Conservation (phyloP, 2,113 vertebrate genomes). For the Smithornis capensis region DNA sequence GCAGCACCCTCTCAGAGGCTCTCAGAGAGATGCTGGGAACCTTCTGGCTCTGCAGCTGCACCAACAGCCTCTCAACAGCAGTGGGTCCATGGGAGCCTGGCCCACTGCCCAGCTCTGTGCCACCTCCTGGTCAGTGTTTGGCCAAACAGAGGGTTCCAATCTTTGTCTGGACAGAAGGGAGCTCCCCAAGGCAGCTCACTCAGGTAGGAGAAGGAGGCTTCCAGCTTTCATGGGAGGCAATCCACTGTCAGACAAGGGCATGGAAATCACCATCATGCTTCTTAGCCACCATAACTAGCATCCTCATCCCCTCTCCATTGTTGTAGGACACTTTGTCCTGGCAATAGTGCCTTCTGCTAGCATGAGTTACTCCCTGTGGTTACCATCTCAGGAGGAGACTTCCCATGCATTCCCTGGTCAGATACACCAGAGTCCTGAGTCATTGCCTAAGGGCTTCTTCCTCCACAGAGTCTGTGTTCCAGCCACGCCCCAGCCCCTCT, state of each 20-base stretch:
- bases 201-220: not conserved
- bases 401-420: not conserved
- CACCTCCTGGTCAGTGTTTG: not conserved
- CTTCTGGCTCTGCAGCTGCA: not conserved
- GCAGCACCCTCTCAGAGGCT: not conserved
- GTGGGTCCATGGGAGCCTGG: too few relatives aligned
- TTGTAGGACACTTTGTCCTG: not conserved
- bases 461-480: not conserved
- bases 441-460: not conserved
- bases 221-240: not conserved
- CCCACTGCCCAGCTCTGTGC: not conserved
- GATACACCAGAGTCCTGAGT: not conserved
- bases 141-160: not conserved
- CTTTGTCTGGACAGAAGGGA: not conserved
- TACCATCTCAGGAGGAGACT: not conserved
- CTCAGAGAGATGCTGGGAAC: not conserved
- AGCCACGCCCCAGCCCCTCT: not conserved
- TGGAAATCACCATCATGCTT: not conserved
- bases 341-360: not conserved
- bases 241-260: not conserved
- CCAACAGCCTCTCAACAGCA: not conserved
- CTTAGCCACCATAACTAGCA: not conserved
- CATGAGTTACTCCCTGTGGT: not conserved
- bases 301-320: not conserved
- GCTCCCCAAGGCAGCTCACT: not conserved